phyloP scores from a whole-genome alignment of 2,797 vertebrate genomes.

The Toxotes lorentzi region DNA sequence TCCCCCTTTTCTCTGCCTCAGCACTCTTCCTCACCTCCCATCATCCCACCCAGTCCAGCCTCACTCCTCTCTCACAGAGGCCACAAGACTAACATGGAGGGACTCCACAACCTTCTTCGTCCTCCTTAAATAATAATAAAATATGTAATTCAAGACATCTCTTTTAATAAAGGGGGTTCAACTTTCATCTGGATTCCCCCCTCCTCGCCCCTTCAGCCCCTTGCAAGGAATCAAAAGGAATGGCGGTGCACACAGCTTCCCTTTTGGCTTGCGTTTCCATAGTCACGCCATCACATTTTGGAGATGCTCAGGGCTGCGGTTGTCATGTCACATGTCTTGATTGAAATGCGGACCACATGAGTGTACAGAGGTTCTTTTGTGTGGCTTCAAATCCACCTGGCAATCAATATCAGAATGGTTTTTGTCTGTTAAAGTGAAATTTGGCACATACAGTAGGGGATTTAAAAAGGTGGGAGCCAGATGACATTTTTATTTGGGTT shows the following conservation, averaged over 20 bases:
- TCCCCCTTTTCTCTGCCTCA: slow-evolving; percentile 33
- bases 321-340: slow-evolving; percentile 66
- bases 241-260: slow-evolving; percentile 47
- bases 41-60: slow-evolving; percentile 49
- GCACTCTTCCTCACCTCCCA: slow-evolving; percentile 14
- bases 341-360: slow-evolving; percentile 75
- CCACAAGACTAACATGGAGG: slow-evolving; percentile 75
- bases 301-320: slow-evolving; percentile 72
- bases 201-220: slow-evolving; percentile 6
- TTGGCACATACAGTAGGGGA: slow-evolving; percentile 53
- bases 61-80: slow-evolving; percentile 54
- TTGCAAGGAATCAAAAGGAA: slow-evolving; percentile 69
- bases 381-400: slow-evolving; percentile 68
- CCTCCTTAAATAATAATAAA: slow-evolving; percentile 55
- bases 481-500: slow-evolving; percentile 43
- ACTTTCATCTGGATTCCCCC: slow-evolving; percentile 36
- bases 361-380: slow-evolving; percentile 64
- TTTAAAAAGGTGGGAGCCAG: slow-evolving; percentile 46
- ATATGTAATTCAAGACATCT: slow-evolving; percentile 59
- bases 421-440: slow-evolving; percentile 67
- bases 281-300: slow-evolving; percentile 62
- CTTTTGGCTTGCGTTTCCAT: slow-evolving; percentile 71
- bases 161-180: slow-evolving; percentile 45
- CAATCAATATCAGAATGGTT: slow-evolving; percentile 54
- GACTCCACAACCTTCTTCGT: slow-evolving; percentile 55